Conservation (phyloP, 2,888 invertebrate species). For the Caenorhabditis macrosperma region DNA sequence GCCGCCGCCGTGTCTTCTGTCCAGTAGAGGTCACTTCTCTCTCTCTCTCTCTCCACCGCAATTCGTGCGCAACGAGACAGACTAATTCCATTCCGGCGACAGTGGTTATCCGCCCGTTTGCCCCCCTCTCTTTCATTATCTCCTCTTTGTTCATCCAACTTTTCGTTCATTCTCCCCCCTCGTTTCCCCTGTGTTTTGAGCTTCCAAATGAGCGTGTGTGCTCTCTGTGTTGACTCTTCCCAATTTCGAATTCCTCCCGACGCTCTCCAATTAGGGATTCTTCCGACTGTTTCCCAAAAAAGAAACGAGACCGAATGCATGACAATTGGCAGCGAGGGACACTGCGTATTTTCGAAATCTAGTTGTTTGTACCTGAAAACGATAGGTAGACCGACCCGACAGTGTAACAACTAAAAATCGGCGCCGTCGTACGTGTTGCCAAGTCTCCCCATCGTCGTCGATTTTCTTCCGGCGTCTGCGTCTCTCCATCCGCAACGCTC, state of each 20-base stretch:
- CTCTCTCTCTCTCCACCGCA: neutral
- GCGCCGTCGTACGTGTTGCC: neutral
- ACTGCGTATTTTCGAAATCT: neutral
- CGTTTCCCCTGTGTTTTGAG: slow-evolving; percentile 4
- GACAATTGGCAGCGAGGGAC: neutral
- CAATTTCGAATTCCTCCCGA: neutral
- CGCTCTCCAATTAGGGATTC: no score
- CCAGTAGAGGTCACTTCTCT: slow-evolving; percentile 2
- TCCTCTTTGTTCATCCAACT: slow-evolving; percentile 6
- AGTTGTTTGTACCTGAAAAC: neutral
- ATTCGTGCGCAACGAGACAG: neutral
- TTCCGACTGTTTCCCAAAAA: no score
- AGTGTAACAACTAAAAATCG: slow-evolving; percentile 41
- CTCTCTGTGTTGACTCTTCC: no score
- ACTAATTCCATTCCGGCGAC: slow-evolving; percentile 17
- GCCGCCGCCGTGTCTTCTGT: slow-evolving; percentile 2
- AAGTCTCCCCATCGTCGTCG: neutral
- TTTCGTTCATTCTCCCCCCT: neutral
- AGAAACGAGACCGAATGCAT: neutral
- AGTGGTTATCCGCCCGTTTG: neutral
- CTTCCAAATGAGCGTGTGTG: neutral
- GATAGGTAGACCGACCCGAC: slow-evolving; percentile 7
- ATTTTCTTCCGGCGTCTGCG: slow-evolving; percentile 5
- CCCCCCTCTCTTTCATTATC: neutral
- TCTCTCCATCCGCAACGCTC: slow-evolving; percentile 13